These are phyloP conservation scores for Ganaspis sp. DNA, from an alignment of 1,140 invertebrate genomes.

Conservation along the genomic window DNA sequence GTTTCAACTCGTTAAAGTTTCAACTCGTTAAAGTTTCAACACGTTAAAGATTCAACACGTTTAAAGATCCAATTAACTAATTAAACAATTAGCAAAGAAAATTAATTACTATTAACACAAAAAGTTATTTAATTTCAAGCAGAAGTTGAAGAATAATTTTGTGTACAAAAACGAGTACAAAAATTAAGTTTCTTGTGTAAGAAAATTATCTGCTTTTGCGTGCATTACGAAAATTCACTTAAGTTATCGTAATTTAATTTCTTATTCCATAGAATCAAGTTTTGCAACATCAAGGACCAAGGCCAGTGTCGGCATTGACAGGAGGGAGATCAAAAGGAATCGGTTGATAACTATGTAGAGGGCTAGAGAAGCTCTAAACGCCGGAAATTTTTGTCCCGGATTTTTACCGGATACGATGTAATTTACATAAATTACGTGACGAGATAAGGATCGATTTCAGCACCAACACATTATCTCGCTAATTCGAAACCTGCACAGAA, in stretches of 20 bases:
- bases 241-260: neutral
- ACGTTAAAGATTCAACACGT: too few species aligned
- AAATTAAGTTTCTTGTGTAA: too few species aligned
- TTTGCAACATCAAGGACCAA: neutral
- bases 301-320: neutral
- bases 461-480: slow-evolving; percentile 43
- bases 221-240: too few species aligned
- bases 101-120: too few species aligned
- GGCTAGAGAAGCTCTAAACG: neutral
- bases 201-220: too few species aligned
- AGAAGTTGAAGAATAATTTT: too few species aligned
- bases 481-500: neutral
- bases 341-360: neutral
- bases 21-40: too few species aligned
- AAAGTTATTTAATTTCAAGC: too few species aligned
- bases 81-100: too few species aligned
- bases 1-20: too few species aligned
- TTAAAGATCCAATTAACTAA: too few species aligned
- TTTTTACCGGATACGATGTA: slow-evolving; percentile 34
- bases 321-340: neutral
- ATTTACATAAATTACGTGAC: slow-evolving; percentile 58
- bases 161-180: too few species aligned
- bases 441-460: slow-evolving; percentile 51
- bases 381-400: neutral
- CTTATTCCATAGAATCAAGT: neutral